Conservation (phyloP, 23 tunicate genomes). For the Halocynthia aurantium region DNA sequence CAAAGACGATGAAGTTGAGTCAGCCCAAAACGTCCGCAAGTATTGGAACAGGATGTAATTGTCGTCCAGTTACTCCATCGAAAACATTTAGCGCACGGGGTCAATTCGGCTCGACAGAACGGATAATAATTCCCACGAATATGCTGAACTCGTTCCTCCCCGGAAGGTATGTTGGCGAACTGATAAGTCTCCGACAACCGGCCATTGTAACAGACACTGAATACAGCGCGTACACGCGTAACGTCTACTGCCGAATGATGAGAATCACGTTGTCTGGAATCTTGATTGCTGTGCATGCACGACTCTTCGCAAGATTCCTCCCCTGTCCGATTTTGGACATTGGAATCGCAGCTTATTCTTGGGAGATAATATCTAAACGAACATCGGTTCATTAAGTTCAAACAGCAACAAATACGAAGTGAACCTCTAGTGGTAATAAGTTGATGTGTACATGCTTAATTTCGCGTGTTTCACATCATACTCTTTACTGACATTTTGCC, state of each 20-base stretch:
- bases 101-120: slow-evolving; percentile 15
- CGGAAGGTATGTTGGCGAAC: background rate
- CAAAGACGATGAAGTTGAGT: too few relatives aligned
- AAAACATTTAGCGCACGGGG: slow-evolving; percentile 8
- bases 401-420: too few relatives aligned
- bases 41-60: background rate
- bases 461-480: too few relatives aligned
- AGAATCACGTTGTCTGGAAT: too few relatives aligned
- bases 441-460: too few relatives aligned
- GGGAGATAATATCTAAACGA: slow-evolving; percentile 3
- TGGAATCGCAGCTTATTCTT: background rate
- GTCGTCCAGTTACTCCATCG: slow-evolving; percentile 25
- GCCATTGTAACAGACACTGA: slow-evolving; percentile 17
- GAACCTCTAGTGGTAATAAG: too few relatives aligned
- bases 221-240: slow-evolving; percentile 7
- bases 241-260: background rate
- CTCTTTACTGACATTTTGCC: too few relatives aligned
- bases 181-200: slow-evolving; percentile 3
- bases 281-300: background rate
- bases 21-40: slow-evolving; percentile 9
- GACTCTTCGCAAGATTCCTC: slow-evolving; percentile 14
- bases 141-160: slow-evolving; percentile 2
- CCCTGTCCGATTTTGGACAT: background rate
- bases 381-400: too few relatives aligned
- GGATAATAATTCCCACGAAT: background rate